Conservation (phyloP, 2,888 invertebrate species). For the Anthoptus insignis region DNA sequence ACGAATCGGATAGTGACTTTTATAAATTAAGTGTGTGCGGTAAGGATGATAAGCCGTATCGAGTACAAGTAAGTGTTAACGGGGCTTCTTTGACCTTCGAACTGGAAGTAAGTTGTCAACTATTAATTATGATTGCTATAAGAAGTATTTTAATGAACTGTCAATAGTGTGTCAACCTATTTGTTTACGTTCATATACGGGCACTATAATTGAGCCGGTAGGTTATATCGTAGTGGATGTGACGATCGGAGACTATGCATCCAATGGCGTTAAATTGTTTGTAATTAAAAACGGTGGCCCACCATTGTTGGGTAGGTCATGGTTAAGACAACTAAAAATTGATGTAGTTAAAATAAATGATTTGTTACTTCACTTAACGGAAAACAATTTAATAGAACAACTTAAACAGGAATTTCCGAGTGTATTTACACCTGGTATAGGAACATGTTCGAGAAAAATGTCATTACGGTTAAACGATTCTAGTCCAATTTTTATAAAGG, state of each 20-base stretch:
- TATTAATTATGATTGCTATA: constrained; percentile 14
- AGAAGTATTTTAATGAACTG: constrained; percentile 12
- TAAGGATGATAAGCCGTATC: constrained; percentile 31
- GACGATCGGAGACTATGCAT: background rate
- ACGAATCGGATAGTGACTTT: constrained; percentile 35
- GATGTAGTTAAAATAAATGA: constrained; percentile 4
- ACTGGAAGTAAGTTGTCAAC: constrained; percentile 36
- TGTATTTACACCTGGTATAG: constrained; percentile 38
- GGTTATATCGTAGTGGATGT: constrained; percentile 35
- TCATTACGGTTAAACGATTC: constrained; percentile 30
- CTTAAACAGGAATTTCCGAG: constrained; percentile 34
- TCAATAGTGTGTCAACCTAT: constrained; percentile 5
- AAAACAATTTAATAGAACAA: constrained; percentile 11
- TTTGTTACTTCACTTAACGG: background rate
- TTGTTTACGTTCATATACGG: constrained; percentile 31
- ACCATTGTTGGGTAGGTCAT: constrained; percentile 26
- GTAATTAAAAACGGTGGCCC: constrained; percentile 23
- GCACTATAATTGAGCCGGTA: constrained; percentile 29
- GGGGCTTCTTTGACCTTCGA: constrained; percentile 9
- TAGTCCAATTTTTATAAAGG: constrained; percentile 28
- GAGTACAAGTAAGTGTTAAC: constrained; percentile 18
- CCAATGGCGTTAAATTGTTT: constrained; percentile 22
- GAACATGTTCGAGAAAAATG: constrained; percentile 37
- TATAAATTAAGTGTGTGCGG: constrained; percentile 27
- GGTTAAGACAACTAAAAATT: constrained; percentile 28